Conservation (phyloP, 2,888 invertebrate species). For the Brenthis hecate region DNA sequence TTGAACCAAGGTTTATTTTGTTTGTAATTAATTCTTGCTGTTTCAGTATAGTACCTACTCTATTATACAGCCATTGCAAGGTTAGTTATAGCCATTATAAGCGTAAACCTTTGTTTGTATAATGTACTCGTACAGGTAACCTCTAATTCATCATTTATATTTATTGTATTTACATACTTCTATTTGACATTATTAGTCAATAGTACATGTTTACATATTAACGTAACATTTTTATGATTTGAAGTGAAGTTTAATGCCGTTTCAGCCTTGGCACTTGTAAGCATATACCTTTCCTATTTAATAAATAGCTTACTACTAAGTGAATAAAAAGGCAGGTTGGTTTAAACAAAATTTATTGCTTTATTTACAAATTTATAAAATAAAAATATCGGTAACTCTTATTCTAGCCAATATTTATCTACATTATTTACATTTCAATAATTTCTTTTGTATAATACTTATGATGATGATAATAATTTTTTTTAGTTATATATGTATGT, state of each 20-base stretch:
- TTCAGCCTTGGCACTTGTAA: too few species aligned
- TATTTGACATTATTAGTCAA: too few species aligned
- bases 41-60: not conserved
- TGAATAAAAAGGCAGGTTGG: conserved; percentile 33
- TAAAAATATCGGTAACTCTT: conserved; percentile 51
- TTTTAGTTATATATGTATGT: conserved; percentile 52
- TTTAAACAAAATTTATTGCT: conserved; percentile 50
- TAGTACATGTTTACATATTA: too few species aligned
- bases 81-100: not conserved
- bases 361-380: conserved; percentile 58
- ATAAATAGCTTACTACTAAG: too few species aligned
- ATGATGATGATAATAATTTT: conserved; percentile 22
- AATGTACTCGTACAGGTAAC: too few species aligned
- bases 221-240: too few species aligned
- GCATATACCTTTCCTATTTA: too few species aligned
- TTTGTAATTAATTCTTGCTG: conserved; percentile 19
- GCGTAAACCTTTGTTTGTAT: too few species aligned
- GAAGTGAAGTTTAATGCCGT: too few species aligned
- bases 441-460: conserved; percentile 3
- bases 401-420: conserved; percentile 55
- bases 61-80: not conserved
- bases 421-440: conserved; percentile 68
- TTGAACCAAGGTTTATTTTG: conserved; percentile 23
- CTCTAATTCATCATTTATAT: too few species aligned
- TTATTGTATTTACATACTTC: too few species aligned